Conservation (phyloP, 2,888 invertebrate genomes). For the Andrena trimmerana region DNA sequence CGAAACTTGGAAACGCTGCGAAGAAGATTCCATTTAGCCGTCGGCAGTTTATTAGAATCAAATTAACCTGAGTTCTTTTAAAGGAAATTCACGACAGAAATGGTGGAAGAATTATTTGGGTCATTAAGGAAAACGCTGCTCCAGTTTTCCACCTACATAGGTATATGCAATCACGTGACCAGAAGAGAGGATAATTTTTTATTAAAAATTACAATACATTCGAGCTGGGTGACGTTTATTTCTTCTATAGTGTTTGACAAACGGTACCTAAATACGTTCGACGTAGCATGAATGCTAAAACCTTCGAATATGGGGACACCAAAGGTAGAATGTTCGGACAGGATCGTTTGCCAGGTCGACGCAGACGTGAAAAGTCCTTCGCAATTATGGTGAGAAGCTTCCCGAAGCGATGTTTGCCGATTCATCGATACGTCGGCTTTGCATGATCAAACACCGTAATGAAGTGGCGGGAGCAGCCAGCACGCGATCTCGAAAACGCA, state of each 20-base stretch:
- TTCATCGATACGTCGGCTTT: conserved; percentile 49
- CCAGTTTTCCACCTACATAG: background rate
- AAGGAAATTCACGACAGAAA: conserved; percentile 32
- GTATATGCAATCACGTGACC: background rate
- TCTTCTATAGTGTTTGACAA: background rate
- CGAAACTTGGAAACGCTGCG: conserved; percentile 63
- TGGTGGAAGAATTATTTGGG: background rate
- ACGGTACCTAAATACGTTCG: background rate
- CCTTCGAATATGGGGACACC: background rate
- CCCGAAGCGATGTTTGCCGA: conserved; percentile 47
- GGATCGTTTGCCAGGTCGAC: conserved; percentile 10
- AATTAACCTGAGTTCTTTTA: conserved; percentile 63
- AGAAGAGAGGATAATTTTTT: background rate
- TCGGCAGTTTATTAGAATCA: conserved; percentile 70
- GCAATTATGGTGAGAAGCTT: background rate
- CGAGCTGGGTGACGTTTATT: too few relatives aligned
- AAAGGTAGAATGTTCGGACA: background rate
- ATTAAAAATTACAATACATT: too few relatives aligned
- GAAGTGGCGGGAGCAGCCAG: conserved; percentile 65
- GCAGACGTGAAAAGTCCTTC: conserved; percentile 17
- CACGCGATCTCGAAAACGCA: background rate
- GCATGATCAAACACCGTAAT: conserved; percentile 74
- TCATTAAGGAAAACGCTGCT: conserved; percentile 5
- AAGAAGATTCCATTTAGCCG: conserved; percentile 68
- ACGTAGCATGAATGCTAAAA: conserved; percentile 3